Evolutionary conservation across 2,888 invertebrate species (phyloP).

Genomic region (Eumacrocentrus americanus): DNA sequence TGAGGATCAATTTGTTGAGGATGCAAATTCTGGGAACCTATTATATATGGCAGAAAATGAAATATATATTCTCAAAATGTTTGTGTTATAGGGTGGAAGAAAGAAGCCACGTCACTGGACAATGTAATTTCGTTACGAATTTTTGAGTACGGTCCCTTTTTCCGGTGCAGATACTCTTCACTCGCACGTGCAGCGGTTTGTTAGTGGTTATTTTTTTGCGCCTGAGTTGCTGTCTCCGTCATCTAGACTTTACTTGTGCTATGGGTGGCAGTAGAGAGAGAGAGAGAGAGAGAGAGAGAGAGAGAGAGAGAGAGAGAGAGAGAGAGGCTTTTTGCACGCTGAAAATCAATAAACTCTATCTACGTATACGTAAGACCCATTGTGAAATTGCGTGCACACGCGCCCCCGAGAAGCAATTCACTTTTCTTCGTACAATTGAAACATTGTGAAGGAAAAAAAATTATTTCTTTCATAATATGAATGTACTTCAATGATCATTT

Average conservation of each 20-base stretch:
- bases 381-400: slow-evolving; percentile 27
- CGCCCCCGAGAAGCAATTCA: slow-evolving; percentile 27
- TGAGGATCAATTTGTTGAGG: too few species aligned
- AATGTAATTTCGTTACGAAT: slow-evolving; percentile 20
- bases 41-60: too few species aligned
- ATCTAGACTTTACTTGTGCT: background rate
- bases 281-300: background rate
- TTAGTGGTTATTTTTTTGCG: slow-evolving; percentile 21
- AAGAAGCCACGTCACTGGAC: slow-evolving; percentile 1
- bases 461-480: background rate
- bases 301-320: background rate
- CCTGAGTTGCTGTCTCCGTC: background rate
- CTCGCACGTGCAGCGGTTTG: slow-evolving; percentile 30
- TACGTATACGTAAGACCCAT: slow-evolving; percentile 13
- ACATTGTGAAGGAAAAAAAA: background rate
- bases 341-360: slow-evolving; percentile 22
- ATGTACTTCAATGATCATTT: too few species aligned
- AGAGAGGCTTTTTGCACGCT: background rate
- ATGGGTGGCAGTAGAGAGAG: too few species aligned
- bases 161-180: too few species aligned
- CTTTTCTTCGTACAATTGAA: slow-evolving; percentile 19
- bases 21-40: too few species aligned
- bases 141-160: slow-evolving; percentile 17
- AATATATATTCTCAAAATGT: background rate
- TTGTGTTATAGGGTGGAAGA: background rate